Evolutionary conservation across 2,888 invertebrate genomes (phyloP), one percentile per base, ranked within the genome.

Genomic region (Notodromas monacha): DNA sequence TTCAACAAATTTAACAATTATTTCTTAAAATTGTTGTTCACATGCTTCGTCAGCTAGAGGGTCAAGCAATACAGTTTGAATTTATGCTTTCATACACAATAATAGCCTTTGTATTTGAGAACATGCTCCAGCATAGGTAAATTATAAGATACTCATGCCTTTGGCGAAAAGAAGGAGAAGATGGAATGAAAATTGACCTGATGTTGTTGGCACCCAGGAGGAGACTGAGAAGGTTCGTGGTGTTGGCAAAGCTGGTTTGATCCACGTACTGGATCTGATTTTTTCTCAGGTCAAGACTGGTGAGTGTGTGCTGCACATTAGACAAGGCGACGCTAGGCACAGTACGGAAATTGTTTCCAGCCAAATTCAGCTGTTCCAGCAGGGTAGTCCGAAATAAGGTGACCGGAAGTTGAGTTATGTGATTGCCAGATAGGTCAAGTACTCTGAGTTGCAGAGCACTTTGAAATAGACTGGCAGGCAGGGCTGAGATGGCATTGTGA

Each of bases 191-290:
- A n/a, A n/a, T n/a, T n/a, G 39, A 69, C 12, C 69, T 69, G 35
- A 77, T 56, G 42, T 68, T 65, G 51, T 79, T 79, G 42, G 61
- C 59, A 28, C 68, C 67, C 42, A 79, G 51, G 51, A 72, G 68
- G 33, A 79, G 54, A 39, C 61, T 63, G 33, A 68, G 60, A 28
- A 79, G 52, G 45, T 67, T 68, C 31, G 73, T 68, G 15, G 68
- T 69, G 41, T 68, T 66, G 26, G 72, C 65, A 44, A 77, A 76
- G 51, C 74, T 72, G 35, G 69, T 73, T 39, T 69, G 68, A 47
- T 79, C 77, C 38, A 79, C 56, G 45, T 73, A 74, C 45, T 77
- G 76, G 37, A 81, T 58, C 37, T 60, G 63, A 47, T 79, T 79
- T 37, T 62, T 57, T 1, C 68, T 63, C 43, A 79, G 55, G 43